Evolutionary conservation across 2,113 vertebrate genomes (phyloP).

Genomic region (Atrichornis clamosus): DNA sequence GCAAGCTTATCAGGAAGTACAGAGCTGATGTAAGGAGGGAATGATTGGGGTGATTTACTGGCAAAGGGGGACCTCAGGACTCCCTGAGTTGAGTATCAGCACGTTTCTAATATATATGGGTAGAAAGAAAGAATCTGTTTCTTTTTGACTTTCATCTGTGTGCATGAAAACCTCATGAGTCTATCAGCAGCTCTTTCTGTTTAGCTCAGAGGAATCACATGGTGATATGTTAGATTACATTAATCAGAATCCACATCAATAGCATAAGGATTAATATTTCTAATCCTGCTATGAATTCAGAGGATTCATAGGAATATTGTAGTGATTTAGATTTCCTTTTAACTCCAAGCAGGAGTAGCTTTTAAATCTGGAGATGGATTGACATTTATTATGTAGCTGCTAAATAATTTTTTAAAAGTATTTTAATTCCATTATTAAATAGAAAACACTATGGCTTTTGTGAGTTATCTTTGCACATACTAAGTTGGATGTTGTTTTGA

Average conservation of each 20-base stretch:
- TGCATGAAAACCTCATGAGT: background rate
- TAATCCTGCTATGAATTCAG: background rate
- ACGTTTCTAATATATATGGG: background rate
- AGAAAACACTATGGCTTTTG: background rate
- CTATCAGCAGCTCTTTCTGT: background rate
- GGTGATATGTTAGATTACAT: background rate
- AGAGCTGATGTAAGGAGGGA: background rate
- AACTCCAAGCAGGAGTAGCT: background rate
- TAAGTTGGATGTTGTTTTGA: background rate
- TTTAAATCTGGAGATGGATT: background rate
- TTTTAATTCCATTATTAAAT: background rate
- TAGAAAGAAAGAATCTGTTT: background rate
- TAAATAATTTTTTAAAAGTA: background rate
- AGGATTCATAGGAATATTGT: background rate
- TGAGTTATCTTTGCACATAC: background rate
- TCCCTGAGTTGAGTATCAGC: background rate
- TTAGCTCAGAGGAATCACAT: background rate
- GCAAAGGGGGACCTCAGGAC: background rate
- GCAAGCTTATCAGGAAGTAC: background rate
- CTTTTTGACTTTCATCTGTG: background rate
- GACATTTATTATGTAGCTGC: background rate
- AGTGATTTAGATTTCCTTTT: background rate
- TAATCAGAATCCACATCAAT: background rate
- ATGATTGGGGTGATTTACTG: background rate
- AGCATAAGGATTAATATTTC: background rate